A percentile compares a stretch with the other conserved stretches of the same genome.
Evolutionary conservation across 1,140 invertebrate genomes (phyloP).

Genomic region (Formica exsecta): DNA sequence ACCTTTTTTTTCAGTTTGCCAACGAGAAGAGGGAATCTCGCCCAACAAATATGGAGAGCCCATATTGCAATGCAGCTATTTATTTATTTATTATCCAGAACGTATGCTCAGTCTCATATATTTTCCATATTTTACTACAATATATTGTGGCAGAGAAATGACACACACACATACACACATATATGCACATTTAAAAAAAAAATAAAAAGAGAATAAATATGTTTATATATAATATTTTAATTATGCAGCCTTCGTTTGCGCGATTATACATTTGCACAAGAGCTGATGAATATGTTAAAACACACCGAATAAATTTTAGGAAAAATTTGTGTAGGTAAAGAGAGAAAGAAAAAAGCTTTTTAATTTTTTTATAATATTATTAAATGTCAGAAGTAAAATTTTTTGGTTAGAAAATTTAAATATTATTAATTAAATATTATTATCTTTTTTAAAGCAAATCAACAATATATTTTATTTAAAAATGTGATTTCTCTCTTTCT

Average conservation of each 20-base stretch:
- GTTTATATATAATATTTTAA: constrained; percentile 22
- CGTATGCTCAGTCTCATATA: constrained; percentile 8
- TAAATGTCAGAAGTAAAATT: constrained; percentile 9
- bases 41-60: constrained; percentile 17
- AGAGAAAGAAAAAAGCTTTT: background rate
- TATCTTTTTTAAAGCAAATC: background rate
- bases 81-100: constrained; percentile 37
- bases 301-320: background rate
- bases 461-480: constrained; percentile 17
- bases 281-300: constrained; percentile 34
- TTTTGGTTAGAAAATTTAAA: background rate
- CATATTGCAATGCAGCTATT: constrained; percentile 34
- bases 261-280: background rate
- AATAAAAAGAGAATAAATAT: constrained; percentile 35
- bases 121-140: constrained; percentile 46
- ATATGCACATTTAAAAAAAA: too few species aligned
- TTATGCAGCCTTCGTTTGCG: constrained; percentile 17
- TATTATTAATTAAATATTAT: background rate
- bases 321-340: background rate
- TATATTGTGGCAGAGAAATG: constrained; percentile 6
- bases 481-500: background rate
- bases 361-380: constrained; percentile 3
- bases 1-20: constrained; percentile 31
- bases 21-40: constrained; percentile 24
- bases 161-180: background rate